phyloP scores from a whole-genome alignment of 1,140 invertebrate species.

The Diprion similis region DNA sequence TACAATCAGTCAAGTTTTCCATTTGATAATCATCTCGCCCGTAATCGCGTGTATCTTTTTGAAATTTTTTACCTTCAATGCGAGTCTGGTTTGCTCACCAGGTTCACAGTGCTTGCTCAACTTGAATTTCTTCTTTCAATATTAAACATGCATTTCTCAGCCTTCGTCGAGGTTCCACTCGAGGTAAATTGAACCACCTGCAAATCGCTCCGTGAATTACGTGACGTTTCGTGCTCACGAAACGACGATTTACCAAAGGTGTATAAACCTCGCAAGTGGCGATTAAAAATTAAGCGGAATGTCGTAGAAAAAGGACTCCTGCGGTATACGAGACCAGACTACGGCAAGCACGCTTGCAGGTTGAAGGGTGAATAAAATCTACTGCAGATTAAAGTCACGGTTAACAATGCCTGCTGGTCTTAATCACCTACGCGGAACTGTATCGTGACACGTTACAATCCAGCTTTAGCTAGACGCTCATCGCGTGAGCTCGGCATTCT shows the following conservation, averaged over 20 bases:
- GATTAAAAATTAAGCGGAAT: neutral
- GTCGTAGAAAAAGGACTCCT: neutral
- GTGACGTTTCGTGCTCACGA: neutral
- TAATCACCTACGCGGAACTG: neutral
- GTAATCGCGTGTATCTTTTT: too few relatives aligned
- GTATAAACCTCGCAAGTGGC: neutral
- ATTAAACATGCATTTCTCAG: too few relatives aligned
- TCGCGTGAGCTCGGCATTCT: neutral
- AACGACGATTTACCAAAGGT: neutral
- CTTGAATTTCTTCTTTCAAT: too few relatives aligned
- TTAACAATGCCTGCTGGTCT: neutral
- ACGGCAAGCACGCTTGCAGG: neutral
- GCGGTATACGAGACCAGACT: too few relatives aligned
- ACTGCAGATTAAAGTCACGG: neutral
- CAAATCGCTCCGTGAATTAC: neutral
- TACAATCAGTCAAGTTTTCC: too few relatives aligned
- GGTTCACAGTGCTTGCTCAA: too few relatives aligned
- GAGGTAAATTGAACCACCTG: too few relatives aligned
- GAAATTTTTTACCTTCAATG: too few relatives aligned
- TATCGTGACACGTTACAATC: constrained; percentile 7
- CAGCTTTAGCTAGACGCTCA: neutral
- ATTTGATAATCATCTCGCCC: too few relatives aligned
- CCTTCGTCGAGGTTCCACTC: too few relatives aligned
- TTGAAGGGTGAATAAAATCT: neutral
- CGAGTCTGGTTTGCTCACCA: too few relatives aligned